Evolutionary conservation across 2,113 vertebrate genomes (phyloP).

Genomic region (Xenopus tropicalis): DNA sequence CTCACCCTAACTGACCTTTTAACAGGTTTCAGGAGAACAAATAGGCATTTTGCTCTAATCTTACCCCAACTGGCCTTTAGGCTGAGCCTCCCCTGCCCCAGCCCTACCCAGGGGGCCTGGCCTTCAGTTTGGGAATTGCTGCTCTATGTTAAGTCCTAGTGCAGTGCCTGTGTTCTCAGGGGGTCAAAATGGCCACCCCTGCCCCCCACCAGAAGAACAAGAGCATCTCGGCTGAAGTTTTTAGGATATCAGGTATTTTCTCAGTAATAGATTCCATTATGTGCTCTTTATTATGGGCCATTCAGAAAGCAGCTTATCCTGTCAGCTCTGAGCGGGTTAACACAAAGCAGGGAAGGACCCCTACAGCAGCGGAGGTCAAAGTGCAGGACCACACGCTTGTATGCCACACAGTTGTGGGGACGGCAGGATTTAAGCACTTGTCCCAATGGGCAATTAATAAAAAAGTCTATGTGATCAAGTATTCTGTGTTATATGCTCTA

Average conservation of each 20-base stretch:
- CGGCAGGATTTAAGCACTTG: conserved; percentile 22
- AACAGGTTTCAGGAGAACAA: too few relatives aligned
- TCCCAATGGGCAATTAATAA: too few relatives aligned
- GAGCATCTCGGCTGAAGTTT: conserved; percentile 22
- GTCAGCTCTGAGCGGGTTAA: conserved; percentile 32
- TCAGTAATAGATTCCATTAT: conserved; percentile 43
- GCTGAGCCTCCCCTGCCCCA: too few relatives aligned
- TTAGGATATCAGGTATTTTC: conserved; percentile 38
- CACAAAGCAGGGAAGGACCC: conserved; percentile 34
- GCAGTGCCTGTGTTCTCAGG: too few relatives aligned
- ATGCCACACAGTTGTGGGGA: conserved; percentile 18
- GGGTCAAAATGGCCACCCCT: not conserved
- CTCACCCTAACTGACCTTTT: too few relatives aligned
- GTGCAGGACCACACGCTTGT: conserved; percentile 18
- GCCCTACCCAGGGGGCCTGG: too few relatives aligned
- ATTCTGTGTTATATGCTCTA: too few relatives aligned
- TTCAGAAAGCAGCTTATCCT: conserved; percentile 41
- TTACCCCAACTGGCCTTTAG: too few relatives aligned
- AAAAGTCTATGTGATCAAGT: too few relatives aligned
- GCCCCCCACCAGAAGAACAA: not conserved
- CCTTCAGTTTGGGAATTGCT: too few relatives aligned
- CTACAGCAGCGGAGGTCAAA: conserved; percentile 19
- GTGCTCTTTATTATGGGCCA: conserved; percentile 38
- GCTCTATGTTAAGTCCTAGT: too few relatives aligned
- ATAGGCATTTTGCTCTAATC: too few relatives aligned